Conservation (phyloP, 2,888 invertebrate genomes). For the Eupithecia subfuscata region DNA sequence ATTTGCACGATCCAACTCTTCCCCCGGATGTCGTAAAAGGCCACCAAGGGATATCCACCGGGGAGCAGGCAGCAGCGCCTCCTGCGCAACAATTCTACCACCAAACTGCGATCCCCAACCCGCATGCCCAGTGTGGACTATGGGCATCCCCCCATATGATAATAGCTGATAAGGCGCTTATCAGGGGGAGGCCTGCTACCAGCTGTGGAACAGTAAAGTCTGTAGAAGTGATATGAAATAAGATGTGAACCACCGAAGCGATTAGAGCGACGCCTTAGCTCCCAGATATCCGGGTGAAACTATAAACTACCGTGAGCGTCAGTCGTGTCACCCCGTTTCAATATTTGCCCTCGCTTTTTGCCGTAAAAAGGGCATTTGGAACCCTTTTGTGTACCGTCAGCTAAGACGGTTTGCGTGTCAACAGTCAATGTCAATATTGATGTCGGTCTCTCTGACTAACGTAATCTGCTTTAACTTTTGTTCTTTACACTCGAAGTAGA, state of each 20-base stretch:
- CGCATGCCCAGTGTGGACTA: too few relatives aligned
- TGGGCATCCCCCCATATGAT: too few relatives aligned
- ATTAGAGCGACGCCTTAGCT: not conserved
- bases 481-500: conserved; percentile 62
- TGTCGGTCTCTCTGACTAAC: conserved; percentile 69
- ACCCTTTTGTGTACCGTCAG: conserved; percentile 79
- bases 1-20: too few relatives aligned
- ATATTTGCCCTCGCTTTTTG: conserved; percentile 79
- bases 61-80: too few relatives aligned
- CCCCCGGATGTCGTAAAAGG: too few relatives aligned
- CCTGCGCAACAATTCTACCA: too few relatives aligned
- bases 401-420: conserved; percentile 83
- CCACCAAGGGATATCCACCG: too few relatives aligned
- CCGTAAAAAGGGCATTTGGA: conserved; percentile 83
- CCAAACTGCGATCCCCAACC: too few relatives aligned
- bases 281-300: conserved; percentile 2
- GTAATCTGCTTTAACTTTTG: conserved; percentile 70
- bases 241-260: not conserved
- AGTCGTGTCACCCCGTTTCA: conserved; percentile 46
- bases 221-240: too few relatives aligned
- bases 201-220: too few relatives aligned
- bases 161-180: too few relatives aligned
- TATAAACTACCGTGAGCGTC: not conserved
- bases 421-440: conserved; percentile 76
- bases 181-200: too few relatives aligned